Evolutionary conservation across 2,113 vertebrate species (phyloP).

Genomic region (Columbina picui): DNA sequence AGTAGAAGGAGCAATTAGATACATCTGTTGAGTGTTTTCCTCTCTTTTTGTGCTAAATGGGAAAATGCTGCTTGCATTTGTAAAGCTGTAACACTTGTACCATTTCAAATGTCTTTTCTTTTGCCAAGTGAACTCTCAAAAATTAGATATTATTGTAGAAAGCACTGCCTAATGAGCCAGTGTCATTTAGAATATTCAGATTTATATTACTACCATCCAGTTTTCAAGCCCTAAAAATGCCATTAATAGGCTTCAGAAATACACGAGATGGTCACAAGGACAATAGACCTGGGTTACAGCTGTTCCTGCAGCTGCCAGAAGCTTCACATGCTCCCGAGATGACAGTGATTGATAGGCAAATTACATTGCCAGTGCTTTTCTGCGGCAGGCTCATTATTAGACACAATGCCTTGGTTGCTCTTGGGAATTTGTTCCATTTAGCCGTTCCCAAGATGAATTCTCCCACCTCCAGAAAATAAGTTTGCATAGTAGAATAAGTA

Average conservation of each 20-base stretch:
- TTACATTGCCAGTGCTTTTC: constrained; percentile 68
- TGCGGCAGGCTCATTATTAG: constrained; percentile 67
- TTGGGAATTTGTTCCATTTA: constrained; percentile 16
- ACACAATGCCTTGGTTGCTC: constrained; percentile 38
- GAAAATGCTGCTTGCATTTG: constrained; percentile 41
- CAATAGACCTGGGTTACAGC: constrained; percentile 68
- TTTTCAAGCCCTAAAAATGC: constrained; percentile 44
- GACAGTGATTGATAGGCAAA: constrained; percentile 77
- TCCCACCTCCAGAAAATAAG: neutral
- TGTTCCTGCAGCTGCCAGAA: constrained; percentile 74
- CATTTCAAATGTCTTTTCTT: constrained; percentile 35
- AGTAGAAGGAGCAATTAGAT: constrained; percentile 56
- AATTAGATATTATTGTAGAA: constrained; percentile 72
- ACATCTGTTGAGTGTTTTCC: constrained; percentile 62
- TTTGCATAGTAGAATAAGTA: neutral
- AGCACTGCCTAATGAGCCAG: constrained; percentile 68
- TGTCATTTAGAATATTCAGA: constrained; percentile 67
- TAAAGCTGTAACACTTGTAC: constrained; percentile 51
- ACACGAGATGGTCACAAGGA: constrained; percentile 37
- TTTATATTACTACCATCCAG: constrained; percentile 18
- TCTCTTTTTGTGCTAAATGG: constrained; percentile 42
- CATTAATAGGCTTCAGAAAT: constrained; percentile 44
- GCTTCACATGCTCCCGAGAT: constrained; percentile 42
- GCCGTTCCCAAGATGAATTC: neutral
- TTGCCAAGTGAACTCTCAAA: constrained; percentile 70